These are phyloP conservation scores for Pantelozetes paolii DNA, from an alignment of 2,888 invertebrate species.

Conservation along the genomic window DNA sequence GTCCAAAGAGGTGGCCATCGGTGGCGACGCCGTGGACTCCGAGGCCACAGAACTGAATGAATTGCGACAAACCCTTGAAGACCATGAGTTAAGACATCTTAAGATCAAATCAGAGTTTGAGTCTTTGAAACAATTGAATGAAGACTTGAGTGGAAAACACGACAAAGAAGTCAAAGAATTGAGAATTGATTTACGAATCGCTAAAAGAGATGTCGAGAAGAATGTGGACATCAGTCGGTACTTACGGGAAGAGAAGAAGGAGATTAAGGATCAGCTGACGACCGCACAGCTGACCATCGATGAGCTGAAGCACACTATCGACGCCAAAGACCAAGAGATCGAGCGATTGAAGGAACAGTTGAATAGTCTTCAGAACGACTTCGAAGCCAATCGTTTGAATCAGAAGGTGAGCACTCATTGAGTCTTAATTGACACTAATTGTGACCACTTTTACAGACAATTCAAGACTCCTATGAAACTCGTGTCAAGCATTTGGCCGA, in stretches of 20 bases:
- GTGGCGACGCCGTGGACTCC: neutral
- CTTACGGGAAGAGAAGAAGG: neutral
- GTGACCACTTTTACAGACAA: neutral
- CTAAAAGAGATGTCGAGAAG: neutral
- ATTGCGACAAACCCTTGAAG: neutral
- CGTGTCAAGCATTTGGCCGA: neutral
- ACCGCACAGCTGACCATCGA: neutral
- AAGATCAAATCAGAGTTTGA: slow-evolving; percentile 21
- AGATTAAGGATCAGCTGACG: neutral
- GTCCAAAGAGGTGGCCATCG: neutral
- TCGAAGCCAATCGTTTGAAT: neutral
- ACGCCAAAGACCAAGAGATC: neutral
- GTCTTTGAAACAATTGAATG: slow-evolving; percentile 1
- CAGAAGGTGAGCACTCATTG: neutral
- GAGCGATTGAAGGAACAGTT: neutral
- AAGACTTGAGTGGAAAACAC: slow-evolving; percentile 5
- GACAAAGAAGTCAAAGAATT: slow-evolving; percentile 11
- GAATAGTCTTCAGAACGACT: neutral
- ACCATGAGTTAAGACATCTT: neutral
- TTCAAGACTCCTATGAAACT: neutral
- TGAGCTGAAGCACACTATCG: neutral
- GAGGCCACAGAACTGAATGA: neutral
- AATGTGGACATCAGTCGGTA: neutral
- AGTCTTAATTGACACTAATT: neutral
- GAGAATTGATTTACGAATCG: slow-evolving; percentile 12